Evolutionary conservation across 2,888 invertebrate species (phyloP), one percentile per base, ranked within the genome.

Genomic region (Dascillus cervinus): DNA sequence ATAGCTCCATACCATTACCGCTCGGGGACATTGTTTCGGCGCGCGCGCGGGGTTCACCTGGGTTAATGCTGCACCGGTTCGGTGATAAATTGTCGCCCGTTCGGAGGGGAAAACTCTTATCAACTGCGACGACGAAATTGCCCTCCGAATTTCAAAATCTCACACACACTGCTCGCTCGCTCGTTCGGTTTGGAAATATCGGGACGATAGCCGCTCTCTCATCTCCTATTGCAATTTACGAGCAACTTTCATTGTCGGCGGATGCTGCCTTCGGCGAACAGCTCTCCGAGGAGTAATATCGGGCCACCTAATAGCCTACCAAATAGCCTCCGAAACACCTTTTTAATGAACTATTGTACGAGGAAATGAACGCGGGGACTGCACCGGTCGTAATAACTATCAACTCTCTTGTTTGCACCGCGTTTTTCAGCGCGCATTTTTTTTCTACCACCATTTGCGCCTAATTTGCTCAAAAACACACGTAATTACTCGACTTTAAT

Each of bases 291-390:
- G 66, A 66, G 63, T 64, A 65, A 66, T 66, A 65, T 64, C 63
- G 52, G 64, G 60, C 70, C 70, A 70, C 71, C 75, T 74, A 75
- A 75, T 75, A 73, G 74, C 74, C 70, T 69, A 69, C 72, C 71
- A 73, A 76, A 76, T 75, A 73, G 76, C 74, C 71, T 71, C 68
- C 69, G 73, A 75, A 77, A 77, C 75, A 77, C 76, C 75, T 77
- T 75, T 77, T 77, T 77, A 77, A 77, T 77, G 77, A 77, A 76
- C 77, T 75, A 66, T 65, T 60, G 66, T 62, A 62, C 60, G 60
- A 61, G 65, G 65, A 66, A 66, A 66, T 66, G 66, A 66, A 66
- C 64, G 64, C 62, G 58, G 64, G 63, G 62, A 56, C 52, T 54
- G 56, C 40, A 38, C 41, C 42, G 43, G 32, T 37, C 32, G 33